A percentile compares a stretch with the other conserved stretches of the same genome.
These are phyloP conservation scores for Drosophila grimshawi DNA, from an alignment of 1,140 invertebrate species.

Conservation along the genomic window DNA sequence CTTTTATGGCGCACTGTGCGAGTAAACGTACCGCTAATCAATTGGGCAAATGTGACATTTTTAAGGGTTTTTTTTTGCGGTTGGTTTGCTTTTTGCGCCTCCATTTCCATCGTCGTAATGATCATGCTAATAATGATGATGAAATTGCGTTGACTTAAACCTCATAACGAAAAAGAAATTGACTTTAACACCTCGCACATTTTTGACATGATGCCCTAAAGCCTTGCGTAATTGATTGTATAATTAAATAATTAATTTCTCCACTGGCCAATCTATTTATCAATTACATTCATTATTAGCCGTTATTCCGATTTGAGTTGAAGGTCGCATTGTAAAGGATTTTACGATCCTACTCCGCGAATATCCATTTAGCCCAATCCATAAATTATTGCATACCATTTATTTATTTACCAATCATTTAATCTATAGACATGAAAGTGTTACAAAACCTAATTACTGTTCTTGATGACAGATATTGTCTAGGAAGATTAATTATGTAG, in stretches of 20 bases:
- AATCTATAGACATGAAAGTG: too few relatives aligned
- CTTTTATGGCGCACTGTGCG: constrained; percentile 48
- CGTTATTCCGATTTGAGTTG: too few relatives aligned
- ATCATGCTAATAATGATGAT: background rate
- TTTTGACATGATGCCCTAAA: background rate
- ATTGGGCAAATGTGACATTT: constrained; percentile 49
- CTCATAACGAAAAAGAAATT: constrained; percentile 3
- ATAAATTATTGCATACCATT: too few relatives aligned
- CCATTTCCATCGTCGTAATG: background rate
- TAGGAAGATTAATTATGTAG: constrained; percentile 4
- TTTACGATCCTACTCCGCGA: too few relatives aligned
- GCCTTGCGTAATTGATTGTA: background rate
- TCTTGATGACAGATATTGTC: background rate
- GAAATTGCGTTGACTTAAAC: background rate
- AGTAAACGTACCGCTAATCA: constrained; percentile 43
- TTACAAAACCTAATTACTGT: constrained; percentile 1
- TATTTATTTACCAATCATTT: too few relatives aligned
- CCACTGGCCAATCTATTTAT: background rate
- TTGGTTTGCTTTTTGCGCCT: constrained; percentile 43
- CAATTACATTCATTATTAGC: background rate
- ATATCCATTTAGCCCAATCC: too few relatives aligned
- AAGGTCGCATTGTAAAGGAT: too few relatives aligned
- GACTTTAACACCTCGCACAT: constrained; percentile 30
- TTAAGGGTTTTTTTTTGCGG: constrained; percentile 20
- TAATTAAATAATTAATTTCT: background rate